Evolutionary conservation across 2,888 invertebrate genomes (phyloP).

Genomic region (Gastrophysa polygoni): DNA sequence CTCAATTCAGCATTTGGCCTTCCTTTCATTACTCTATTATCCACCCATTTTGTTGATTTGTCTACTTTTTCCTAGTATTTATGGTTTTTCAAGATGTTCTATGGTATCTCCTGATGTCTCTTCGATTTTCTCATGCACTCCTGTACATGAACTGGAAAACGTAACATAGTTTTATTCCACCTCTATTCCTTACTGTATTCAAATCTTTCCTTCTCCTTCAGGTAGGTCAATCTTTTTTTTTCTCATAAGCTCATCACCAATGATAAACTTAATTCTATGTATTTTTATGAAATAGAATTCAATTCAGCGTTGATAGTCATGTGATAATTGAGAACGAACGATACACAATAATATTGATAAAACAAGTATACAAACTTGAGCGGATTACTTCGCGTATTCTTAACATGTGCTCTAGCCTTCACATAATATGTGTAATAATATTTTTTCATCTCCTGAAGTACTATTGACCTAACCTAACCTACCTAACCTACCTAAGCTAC

Average conservation of each 20-base stretch:
- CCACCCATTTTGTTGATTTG: slow-evolving; percentile 17
- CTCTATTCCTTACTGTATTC: slow-evolving; percentile 26
- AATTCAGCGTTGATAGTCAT: too few species aligned
- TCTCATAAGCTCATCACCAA: slow-evolving; percentile 14
- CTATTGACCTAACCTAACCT: too few species aligned
- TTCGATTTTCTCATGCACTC: slow-evolving; percentile 21
- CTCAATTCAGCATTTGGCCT: slow-evolving; percentile 16
- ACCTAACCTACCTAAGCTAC: too few species aligned
- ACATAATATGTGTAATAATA: too few species aligned
- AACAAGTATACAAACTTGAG: too few species aligned
- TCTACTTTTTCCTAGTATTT: slow-evolving; percentile 19
- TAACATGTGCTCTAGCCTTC: too few species aligned
- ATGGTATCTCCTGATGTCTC: slow-evolving; percentile 21
- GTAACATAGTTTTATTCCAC: slow-evolving; percentile 25
- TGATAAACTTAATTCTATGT: too few species aligned
- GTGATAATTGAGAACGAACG: too few species aligned
- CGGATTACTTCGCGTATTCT: too few species aligned
- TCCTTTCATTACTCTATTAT: slow-evolving; percentile 10
- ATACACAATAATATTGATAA: too few species aligned
- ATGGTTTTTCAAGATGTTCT: slow-evolving; percentile 12
- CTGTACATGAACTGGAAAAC: slow-evolving; percentile 23
- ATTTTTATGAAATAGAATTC: too few species aligned
- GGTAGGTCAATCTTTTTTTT: slow-evolving; percentile 16
- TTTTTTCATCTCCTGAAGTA: too few species aligned
- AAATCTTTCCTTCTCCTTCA: slow-evolving; percentile 29